Base-by-base conservation (phyloP, 2,113 vertebrate species). In the Labeo catla region DNA sequence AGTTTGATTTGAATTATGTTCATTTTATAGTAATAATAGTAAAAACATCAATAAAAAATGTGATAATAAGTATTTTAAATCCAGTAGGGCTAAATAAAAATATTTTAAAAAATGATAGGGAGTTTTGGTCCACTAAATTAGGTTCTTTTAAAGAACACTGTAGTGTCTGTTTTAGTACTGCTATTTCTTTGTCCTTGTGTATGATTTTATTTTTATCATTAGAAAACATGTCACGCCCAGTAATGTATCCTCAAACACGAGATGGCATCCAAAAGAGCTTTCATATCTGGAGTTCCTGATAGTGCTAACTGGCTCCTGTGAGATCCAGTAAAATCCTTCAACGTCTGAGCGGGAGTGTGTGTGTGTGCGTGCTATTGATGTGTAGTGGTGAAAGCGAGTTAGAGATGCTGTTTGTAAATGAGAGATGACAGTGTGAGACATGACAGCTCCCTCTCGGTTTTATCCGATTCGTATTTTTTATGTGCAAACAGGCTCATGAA, bases 401-500 rank as follows among this genome's bases (percentile, higher is more conserved):
- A 72, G 65, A 84, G 66, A 72, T 47, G 39, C 72, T 61, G 63
- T 76, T 86, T 81, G 84, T 76, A 70, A 88, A 83, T 83, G 87
- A 88, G 76, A 70, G 80, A 88, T 86, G 73, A 83, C 70, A 76
- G 52, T 52, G 80, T 79, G 52, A 77, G 57, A 47, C 65, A 63
- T 76, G 50, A 21, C 73, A 36, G 45, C 45, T 81, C 73, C 73
- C 57, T 78, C 76, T 43, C 57, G 34, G 36, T 70, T 65, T 76
- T 65, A 73, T 80, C 19, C 68, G 34, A 47, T 81, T 81, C 63
- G 16, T 23, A 57, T 73, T 83, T 83, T 65, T 83, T 83, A 36
- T 39, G 49, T 23, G 68, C 49, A 57, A 83, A 70, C 50, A 59
- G 68, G 36, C 50, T 84, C 34, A 86, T 83, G 54, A 83, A 83